phyloP scores from a whole-genome alignment of 2,797 vertebrate genomes.

The Oryzias sinensis region DNA sequence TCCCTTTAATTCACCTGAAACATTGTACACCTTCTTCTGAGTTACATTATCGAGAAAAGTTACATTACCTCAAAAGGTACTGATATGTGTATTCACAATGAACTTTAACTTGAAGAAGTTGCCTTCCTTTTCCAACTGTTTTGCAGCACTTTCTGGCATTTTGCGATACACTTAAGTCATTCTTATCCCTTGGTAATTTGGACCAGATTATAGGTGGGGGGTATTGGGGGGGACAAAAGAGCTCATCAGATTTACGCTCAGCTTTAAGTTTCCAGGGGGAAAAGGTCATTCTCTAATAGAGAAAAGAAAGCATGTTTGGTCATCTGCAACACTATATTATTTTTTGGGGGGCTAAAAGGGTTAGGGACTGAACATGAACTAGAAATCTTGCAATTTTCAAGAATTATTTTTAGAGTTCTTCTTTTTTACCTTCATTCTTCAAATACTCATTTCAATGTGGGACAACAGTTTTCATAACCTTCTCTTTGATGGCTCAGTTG shows the following conservation, averaged over 20 bases:
- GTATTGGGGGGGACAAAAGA: conserved; percentile 35
- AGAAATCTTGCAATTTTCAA: conserved; percentile 50
- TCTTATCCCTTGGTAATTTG: conserved; percentile 60
- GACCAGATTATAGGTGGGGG: conserved; percentile 55
- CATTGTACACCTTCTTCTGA: not conserved
- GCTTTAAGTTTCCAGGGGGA: conserved; percentile 42
- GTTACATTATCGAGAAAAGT: conserved; percentile 7
- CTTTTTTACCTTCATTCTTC: conserved; percentile 43
- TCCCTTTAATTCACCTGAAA: conserved; percentile 1
- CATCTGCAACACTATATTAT: conserved; percentile 13
- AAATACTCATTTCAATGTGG: conserved; percentile 39
- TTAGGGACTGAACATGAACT: too few relatives aligned
- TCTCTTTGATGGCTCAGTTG: conserved; percentile 32
- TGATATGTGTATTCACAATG: not conserved
- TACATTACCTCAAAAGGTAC: conserved; percentile 27
- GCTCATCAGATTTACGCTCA: conserved; percentile 60
- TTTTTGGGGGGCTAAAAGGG: not conserved
- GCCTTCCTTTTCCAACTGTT: conserved; percentile 35
- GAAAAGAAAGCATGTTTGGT: conserved; percentile 14
- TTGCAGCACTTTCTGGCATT: conserved; percentile 37
- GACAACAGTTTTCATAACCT: conserved; percentile 50
- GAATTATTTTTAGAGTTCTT: conserved; percentile 37
- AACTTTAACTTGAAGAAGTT: conserved; percentile 10
- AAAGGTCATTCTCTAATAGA: conserved; percentile 59
- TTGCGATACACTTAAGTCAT: conserved; percentile 58